phyloP scores from a whole-genome alignment of 2,113 vertebrate species.

The Melanerpes aurifrons region DNA sequence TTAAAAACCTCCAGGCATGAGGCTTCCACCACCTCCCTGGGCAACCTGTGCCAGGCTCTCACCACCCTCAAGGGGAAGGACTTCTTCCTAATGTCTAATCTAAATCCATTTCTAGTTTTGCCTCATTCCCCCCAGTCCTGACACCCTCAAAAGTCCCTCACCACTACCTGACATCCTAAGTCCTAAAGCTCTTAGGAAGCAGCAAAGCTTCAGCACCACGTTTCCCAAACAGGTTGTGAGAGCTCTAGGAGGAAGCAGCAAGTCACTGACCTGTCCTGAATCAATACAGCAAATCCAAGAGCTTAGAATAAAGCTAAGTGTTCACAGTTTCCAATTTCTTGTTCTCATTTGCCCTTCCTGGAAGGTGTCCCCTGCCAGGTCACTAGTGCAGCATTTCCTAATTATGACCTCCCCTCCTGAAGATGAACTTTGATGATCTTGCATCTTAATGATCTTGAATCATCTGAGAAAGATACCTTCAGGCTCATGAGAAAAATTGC shows the following conservation, averaged over 20 bases:
- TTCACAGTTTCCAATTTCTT: neutral
- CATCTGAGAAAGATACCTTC: neutral
- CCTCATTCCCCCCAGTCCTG: too few species aligned
- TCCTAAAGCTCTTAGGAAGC: neutral
- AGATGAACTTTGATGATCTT: neutral
- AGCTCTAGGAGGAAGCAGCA: neutral
- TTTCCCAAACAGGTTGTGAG: neutral
- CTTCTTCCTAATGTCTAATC: too few species aligned
- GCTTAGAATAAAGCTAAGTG: neutral
- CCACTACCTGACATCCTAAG: too few species aligned
- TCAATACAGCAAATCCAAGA: neutral
- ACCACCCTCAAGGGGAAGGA: too few species aligned
- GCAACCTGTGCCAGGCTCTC: too few species aligned
- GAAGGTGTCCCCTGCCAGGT: neutral
- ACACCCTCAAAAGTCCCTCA: too few species aligned
- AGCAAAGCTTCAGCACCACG: neutral
- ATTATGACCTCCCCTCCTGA: neutral
- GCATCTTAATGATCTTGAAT: neutral
- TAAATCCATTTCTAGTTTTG: too few species aligned
- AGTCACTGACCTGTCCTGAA: neutral
- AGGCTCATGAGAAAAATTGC: neutral
- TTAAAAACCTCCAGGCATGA: too few species aligned
- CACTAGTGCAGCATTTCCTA: neutral
- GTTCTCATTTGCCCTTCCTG: neutral
- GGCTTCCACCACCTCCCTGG: too few species aligned